A percentile compares a stretch with the other conserved stretches of the same genome.
Evolutionary conservation across 2,888 invertebrate species (phyloP).

Genomic region (Pimpla rufipes): DNA sequence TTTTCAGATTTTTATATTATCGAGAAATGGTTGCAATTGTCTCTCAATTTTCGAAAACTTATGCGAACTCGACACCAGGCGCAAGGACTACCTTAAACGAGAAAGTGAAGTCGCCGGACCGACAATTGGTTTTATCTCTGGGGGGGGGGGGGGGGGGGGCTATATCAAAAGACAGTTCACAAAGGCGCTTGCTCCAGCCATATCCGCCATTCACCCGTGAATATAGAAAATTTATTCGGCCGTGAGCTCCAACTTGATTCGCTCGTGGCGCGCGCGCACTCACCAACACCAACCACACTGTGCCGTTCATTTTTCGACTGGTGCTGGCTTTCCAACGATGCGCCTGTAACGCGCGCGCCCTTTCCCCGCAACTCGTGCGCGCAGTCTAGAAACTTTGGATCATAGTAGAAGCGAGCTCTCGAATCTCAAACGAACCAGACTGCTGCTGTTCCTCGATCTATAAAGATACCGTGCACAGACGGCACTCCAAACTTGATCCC

Average conservation of each 20-base stretch:
- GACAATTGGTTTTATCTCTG: slow-evolving; percentile 65
- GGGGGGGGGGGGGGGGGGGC: not conserved
- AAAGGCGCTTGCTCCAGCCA: slow-evolving; percentile 4
- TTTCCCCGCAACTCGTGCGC: not conserved
- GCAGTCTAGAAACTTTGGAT: slow-evolving; percentile 24
- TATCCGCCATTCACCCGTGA: slow-evolving; percentile 20
- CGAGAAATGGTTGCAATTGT: too few relatives aligned
- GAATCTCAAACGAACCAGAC: slow-evolving; percentile 17
- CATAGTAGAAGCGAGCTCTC: slow-evolving; percentile 25
- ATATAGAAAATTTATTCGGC: slow-evolving; percentile 31
- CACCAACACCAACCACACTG: not conserved
- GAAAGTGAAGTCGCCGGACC: slow-evolving; percentile 49
- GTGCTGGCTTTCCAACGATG: slow-evolving; percentile 12
- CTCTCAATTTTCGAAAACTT: too few relatives aligned
- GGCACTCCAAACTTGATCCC: slow-evolving; percentile 5
- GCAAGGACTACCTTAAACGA: slow-evolving; percentile 73
- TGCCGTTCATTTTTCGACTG: slow-evolving; percentile 6
- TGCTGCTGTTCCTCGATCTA: not conserved
- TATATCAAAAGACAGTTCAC: slow-evolving; percentile 58
- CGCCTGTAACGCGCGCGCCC: not conserved
- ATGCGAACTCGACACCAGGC: too few relatives aligned
- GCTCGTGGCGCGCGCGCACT: not conserved
- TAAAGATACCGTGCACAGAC: not conserved
- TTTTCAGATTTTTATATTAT: too few relatives aligned
- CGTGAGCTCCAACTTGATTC: slow-evolving; percentile 28